Percentiles rank a stretch among this genome's conserved stretches.
Conservation (phyloP, 2,888 invertebrate genomes). For the Xestoiulus laeticollis region DNA sequence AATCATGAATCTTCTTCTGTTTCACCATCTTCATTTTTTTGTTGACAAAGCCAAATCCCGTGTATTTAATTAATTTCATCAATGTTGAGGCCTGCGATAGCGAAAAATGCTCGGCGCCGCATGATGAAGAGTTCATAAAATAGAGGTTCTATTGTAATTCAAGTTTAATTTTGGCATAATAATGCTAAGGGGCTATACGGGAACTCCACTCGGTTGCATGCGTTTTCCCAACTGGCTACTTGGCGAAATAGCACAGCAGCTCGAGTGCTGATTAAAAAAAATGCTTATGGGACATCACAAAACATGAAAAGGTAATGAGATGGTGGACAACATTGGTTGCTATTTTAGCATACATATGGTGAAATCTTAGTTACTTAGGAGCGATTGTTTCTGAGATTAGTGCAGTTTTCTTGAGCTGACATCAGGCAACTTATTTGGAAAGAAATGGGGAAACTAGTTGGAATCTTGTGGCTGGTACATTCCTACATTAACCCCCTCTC, state of each 20-base stretch:
- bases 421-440: not conserved
- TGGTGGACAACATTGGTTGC: not conserved
- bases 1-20: too few relatives aligned
- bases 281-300: not conserved
- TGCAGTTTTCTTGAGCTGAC: not conserved
- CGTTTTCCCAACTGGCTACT: too few relatives aligned
- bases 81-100: too few relatives aligned
- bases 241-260: not conserved
- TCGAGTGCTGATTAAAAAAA: not conserved
- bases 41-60: too few relatives aligned
- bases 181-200: too few relatives aligned
- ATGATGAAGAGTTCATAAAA: too few relatives aligned
- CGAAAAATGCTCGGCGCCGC: too few relatives aligned
- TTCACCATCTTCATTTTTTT: too few relatives aligned
- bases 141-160: not conserved
- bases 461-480: slow-evolving; percentile 6
- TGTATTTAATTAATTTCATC: too few relatives aligned
- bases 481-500: slow-evolving; percentile 53
- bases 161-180: too few relatives aligned
- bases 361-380: not conserved
- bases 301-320: not conserved
- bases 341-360: not conserved
- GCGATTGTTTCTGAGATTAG: not conserved
- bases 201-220: too few relatives aligned
- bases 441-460: not conserved